Percentiles rank a stretch among this genome's conserved stretches.
Conservation (phyloP, 2,113 vertebrate species). For the Chinchilla lanigera region DNA sequence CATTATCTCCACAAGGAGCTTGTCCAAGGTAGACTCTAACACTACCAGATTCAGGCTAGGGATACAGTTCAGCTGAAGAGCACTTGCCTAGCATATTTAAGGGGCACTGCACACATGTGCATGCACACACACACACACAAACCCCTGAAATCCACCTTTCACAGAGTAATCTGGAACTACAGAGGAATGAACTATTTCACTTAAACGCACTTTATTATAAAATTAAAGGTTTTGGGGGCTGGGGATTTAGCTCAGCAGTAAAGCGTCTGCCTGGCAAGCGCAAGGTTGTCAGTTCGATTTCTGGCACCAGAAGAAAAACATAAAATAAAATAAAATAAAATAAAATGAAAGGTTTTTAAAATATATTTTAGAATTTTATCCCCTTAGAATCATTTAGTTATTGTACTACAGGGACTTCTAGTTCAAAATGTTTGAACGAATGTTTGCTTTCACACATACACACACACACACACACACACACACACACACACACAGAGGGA, state of each 20-base stretch:
- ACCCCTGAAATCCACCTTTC: neutral
- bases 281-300: too few relatives aligned
- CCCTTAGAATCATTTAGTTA: conserved; percentile 54
- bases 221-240: neutral
- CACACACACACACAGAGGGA: neutral
- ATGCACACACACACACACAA: neutral
- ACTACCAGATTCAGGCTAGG: neutral
- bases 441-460: neutral
- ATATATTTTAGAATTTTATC: conserved; percentile 14
- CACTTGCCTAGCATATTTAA: neutral
- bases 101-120: neutral
- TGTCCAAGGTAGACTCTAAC: neutral
- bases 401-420: neutral
- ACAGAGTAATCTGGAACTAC: neutral
- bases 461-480: neutral
- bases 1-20: neutral
- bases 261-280: too few relatives aligned
- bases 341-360: neutral
- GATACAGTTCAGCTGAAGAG: neutral
- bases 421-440: conserved; percentile 52
- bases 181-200: conserved; percentile 21
- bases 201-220: neutral
- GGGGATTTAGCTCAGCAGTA: too few relatives aligned
- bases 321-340: too few relatives aligned
- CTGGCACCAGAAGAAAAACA: too few relatives aligned